Evolutionary conservation across 2,113 vertebrate species (phyloP), one percentile per base, ranked within the genome.

Genomic region (Nesogale talazaci): DNA sequence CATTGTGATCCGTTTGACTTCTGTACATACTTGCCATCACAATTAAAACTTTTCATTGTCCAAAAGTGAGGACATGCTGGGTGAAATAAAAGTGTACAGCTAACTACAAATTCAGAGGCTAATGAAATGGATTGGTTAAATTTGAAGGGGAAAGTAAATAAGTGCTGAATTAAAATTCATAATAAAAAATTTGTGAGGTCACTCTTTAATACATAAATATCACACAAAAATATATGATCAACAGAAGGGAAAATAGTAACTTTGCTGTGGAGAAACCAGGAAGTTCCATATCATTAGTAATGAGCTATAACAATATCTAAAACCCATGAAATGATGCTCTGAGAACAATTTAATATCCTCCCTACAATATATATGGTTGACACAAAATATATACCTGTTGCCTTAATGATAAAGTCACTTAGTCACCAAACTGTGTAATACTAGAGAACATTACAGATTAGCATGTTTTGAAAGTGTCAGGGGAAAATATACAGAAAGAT

Each of bases 371-470:
- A n/a, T n/a, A 59, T 63, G 36, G 34, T 63, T 38, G 20, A 22
- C 25, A 76, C 79, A 67, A 92, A 87, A 42, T 70, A 70, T 0
- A 10, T 29, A 38, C 27, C n/a, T n/a, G n/a, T n/a, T n/a, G n/a
- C n/a, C 14, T 36, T 6, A 72, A 1, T 63, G n/a, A 38, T 38
- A n/a, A 85, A 78, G 20, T 1, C 34, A 57, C 56, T 57, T 9
- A 89, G 1, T 34, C 20, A 27, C 0, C 42, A 88, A 80, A 63
- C 16, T 36, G 6, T 29, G 1, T 59, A 29, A 72, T 23, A 12
- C 74, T 70, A 80, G 83, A n/a, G 65, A 61, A 80, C 91, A 74
- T 63, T 67, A 69, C 42, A n/a, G n/a, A n/a, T n/a, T n/a, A n/a
- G n/a, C n/a, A n/a, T n/a, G 8, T 27, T 87, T 87, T 23, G 11